Evolutionary conservation across 2,797 vertebrate genomes (phyloP).

Genomic region (Myiotriccus ornatus): DNA sequence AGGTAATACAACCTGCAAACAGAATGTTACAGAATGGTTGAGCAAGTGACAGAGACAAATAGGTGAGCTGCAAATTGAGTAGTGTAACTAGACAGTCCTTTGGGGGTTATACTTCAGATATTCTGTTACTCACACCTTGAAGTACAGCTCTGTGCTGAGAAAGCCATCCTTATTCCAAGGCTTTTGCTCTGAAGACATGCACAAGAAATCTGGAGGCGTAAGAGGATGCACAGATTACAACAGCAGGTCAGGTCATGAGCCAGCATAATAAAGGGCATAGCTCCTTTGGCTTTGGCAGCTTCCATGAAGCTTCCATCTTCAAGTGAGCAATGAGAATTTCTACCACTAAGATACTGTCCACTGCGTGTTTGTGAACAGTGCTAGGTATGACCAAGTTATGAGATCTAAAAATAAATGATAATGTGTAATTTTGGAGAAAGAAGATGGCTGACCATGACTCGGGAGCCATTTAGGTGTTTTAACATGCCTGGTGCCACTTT

Average conservation of each 20-base stretch:
- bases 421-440: neutral
- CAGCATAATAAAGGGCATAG: neutral
- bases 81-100: neutral
- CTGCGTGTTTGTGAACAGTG: neutral
- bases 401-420: neutral
- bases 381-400: neutral
- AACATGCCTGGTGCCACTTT: neutral
- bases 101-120: neutral
- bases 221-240: neutral
- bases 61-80: neutral
- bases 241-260: neutral
- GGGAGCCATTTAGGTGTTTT: neutral
- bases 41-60: neutral
- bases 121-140: neutral
- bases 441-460: neutral
- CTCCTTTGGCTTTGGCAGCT: neutral
- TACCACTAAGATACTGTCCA: neutral
- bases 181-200: neutral
- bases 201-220: neutral
- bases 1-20: neutral
- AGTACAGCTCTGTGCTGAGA: neutral
- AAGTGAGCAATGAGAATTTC: neutral
- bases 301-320: neutral
- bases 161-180: neutral
- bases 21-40: neutral